Conservation (phyloP, 2,113 vertebrate genomes). For the Amazona guildingii region DNA sequence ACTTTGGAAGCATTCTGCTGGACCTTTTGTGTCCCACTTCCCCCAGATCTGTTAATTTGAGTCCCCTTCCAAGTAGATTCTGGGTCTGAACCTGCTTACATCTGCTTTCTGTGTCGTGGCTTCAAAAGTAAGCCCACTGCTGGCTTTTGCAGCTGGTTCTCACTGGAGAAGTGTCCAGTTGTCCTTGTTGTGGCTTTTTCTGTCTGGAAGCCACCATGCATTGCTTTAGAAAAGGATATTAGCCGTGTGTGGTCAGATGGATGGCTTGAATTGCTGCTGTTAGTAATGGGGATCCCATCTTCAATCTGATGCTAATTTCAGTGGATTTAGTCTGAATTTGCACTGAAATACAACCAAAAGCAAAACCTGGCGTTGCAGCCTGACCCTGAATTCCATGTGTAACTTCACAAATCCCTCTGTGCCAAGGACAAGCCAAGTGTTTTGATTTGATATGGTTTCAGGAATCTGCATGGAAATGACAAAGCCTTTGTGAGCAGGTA, state of each 20-base stretch:
- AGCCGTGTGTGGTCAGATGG: not conserved
- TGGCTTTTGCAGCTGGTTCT: not conserved
- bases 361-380: not conserved
- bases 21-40: not conserved
- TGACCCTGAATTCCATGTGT: fast-evolving
- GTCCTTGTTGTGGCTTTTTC: not conserved
- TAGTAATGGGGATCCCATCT: not conserved
- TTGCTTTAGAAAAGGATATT: not conserved
- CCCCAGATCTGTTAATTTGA: not conserved
- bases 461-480: not conserved
- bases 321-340: not conserved
- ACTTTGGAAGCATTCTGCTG: not conserved
- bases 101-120: not conserved
- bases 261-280: not conserved
- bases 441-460: not conserved
- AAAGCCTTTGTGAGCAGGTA: not conserved
- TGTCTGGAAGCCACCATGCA: not conserved
- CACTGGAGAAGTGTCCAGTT: not conserved
- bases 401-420: not conserved
- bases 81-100: not conserved
- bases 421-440: not conserved
- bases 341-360: not conserved
- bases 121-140: not conserved
- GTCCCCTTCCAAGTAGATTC: not conserved
- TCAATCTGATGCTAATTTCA: not conserved